Percentiles rank a stretch among this genome's conserved stretches.
phyloP scores from a whole-genome alignment of 2,888 invertebrate genomes.

The Lochmaea capreae region DNA sequence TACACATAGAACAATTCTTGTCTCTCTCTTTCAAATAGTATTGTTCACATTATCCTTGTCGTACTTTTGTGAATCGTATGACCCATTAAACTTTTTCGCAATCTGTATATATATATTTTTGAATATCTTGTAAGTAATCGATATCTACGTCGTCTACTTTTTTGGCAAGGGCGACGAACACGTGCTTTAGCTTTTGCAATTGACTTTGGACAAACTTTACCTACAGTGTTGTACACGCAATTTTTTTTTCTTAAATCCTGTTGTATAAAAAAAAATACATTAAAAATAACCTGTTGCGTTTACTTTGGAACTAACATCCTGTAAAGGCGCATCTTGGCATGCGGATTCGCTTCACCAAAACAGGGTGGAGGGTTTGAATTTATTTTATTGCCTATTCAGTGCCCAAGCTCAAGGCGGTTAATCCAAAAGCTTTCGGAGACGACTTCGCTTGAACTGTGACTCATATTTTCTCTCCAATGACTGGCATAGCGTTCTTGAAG shows the following conservation, averaged over 20 bases:
- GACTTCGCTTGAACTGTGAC: slow-evolving; percentile 12
- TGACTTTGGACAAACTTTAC: too few relatives aligned
- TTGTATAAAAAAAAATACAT: neutral
- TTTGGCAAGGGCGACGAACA: too few relatives aligned
- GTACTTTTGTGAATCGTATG: too few relatives aligned
- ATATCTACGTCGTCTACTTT: too few relatives aligned
- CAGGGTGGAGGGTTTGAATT: neutral
- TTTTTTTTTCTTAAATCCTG: too few relatives aligned
- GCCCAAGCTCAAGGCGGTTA: slow-evolving; percentile 10
- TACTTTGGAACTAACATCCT: neutral
- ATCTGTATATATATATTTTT: too few relatives aligned
- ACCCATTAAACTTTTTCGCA: too few relatives aligned
- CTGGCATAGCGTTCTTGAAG: slow-evolving; percentile 2
- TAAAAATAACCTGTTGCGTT: neutral
- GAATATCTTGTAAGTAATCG: too few relatives aligned
- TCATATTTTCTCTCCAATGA: slow-evolving; percentile 9
- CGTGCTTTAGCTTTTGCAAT: too few relatives aligned
- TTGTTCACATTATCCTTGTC: too few relatives aligned
- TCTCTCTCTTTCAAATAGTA: too few relatives aligned
- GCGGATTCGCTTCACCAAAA: neutral
- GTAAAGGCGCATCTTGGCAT: neutral
- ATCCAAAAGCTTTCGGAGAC: slow-evolving; percentile 12
- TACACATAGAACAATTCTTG: too few relatives aligned
- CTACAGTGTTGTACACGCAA: neutral
- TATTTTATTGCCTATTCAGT: slow-evolving; percentile 19